Evolutionary conservation across 2,113 vertebrate genomes (phyloP), one percentile per base, ranked within the genome.

Genomic region (Labeo rohita): DNA sequence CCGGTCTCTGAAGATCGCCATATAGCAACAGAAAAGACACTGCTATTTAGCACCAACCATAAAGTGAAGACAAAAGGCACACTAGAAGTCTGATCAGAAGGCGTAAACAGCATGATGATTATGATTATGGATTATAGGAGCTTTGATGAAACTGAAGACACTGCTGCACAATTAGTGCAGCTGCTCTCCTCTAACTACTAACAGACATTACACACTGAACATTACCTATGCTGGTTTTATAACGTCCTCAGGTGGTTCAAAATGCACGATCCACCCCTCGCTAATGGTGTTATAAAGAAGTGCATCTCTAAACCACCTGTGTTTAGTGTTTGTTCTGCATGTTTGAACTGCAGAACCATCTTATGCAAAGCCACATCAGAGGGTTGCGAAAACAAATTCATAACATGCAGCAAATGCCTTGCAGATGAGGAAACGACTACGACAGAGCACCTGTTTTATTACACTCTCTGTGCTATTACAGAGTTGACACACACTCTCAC

Each of bases 131-230:
- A 68, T 77, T 49, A 54, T 39, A 68, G 16, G 36, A 70, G 34
- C 78, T 68, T 13, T 49, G 76, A 49, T 79, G 52, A 66, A 76
- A 76, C 72, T 36, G 28, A 36, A 59, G 6, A 61, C 52, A 80
- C n/a, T 59, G 10, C 50, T 49, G 8, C 6, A 61, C 36, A 80
- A 50, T 76, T 28, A 59, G 13, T 36, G 28, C 11, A 11, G 3
- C 47, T 39, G 74, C 23, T 43, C 11, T 66, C 36, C 45, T 65
- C 74, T 78, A 13, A 34, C 11, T 28, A 4, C 34, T 5, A 15
- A 56, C 15, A 56, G 5, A 3, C 8, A 16, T n/a, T 52, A 54
- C 50, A 78, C 6, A 45, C 61, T 28, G 34, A 74, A 6, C 45
- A 49, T 74, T 49, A 74, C 13, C 36, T 61, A n/a, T 45, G 10